Conservation (phyloP, 2,113 vertebrate species). For the Carettochelys insculpta region DNA sequence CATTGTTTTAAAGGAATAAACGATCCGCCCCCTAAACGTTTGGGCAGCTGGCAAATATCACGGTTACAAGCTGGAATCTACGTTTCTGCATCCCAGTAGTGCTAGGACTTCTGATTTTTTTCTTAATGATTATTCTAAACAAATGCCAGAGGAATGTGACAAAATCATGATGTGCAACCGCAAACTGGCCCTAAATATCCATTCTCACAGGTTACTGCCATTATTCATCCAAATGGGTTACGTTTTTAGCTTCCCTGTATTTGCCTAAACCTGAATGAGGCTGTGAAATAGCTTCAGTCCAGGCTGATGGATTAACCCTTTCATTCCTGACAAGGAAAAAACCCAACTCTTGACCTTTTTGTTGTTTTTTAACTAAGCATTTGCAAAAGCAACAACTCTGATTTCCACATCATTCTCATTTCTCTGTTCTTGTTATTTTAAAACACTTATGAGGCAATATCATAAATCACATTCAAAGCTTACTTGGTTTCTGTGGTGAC, state of each 20-base stretch:
- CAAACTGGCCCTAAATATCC: slow-evolving; percentile 62
- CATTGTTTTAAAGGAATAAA: background rate
- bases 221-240: slow-evolving; percentile 10
- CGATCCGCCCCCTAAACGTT: background rate
- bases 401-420: slow-evolving; percentile 66
- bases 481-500: slow-evolving; percentile 41
- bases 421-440: slow-evolving; percentile 69
- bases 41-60: background rate
- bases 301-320: slow-evolving; percentile 6
- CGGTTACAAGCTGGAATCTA: background rate
- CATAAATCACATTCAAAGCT: slow-evolving; percentile 9
- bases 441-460: slow-evolving; percentile 61
- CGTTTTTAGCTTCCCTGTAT: background rate
- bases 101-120: slow-evolving; percentile 19
- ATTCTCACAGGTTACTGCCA: slow-evolving; percentile 3
- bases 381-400: slow-evolving; percentile 61
- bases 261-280: background rate
- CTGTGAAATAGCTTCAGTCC: slow-evolving; percentile 22
- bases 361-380: slow-evolving; percentile 29
- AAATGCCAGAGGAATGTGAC: slow-evolving; percentile 77
- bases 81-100: slow-evolving; percentile 25
- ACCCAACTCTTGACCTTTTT: slow-evolving; percentile 23
- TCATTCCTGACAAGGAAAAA: slow-evolving; percentile 28
- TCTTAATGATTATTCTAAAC: background rate
- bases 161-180: slow-evolving; percentile 75